Base-by-base conservation (phyloP, 2,888 invertebrate species). In the Nezara viridula region DNA sequence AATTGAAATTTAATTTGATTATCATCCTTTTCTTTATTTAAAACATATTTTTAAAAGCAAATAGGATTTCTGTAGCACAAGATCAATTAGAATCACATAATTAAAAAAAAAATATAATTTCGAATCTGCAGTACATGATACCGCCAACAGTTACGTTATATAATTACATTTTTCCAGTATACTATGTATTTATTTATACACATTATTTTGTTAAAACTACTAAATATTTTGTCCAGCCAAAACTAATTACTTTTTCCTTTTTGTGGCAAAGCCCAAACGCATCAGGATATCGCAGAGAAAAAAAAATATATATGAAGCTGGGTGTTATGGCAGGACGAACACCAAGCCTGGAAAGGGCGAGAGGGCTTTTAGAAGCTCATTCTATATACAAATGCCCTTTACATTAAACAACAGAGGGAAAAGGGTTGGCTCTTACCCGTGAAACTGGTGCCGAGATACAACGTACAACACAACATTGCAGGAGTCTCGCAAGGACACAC, bases 381-480 rank as follows among this genome's bases (percentile, higher is more conserved):
- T 81, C 81, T 81, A 81, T 81, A 81, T 81, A 81, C 81, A 81
- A 81, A 81, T 81, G 81, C 81, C 81, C 81, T 81, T 81, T 81
- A 81, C 81, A 81, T 81, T 81, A 81, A 81, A 81, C 81, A 81
- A 81, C 81, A 81, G 81, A 81, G 81, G 81, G 81, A 81, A 81
- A 81, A 47, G 81, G 81, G 40, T 81, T 47, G 81, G 81, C 81
- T n/a, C 81, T 81, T 81, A 44, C 81, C 81, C 81, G 81, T 81
- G 81, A 81, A 81, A 81, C 81, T n/a, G 44, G n/a, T 24, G 81
- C 44, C 44, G 81, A 14, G 81, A 73, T 81, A 81, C 81, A 81
- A 47, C 81, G 32, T 44, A 81, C 81, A 81, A 40, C 81, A 47
- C 81, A 81, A 44, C 44, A 44, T 81, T 81, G 44, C 81, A 47